A percentile compares a stretch with the other conserved stretches of the same genome.
Evolutionary conservation across 2,113 vertebrate species (phyloP).

Genomic region (Acanthisitta chloris): DNA sequence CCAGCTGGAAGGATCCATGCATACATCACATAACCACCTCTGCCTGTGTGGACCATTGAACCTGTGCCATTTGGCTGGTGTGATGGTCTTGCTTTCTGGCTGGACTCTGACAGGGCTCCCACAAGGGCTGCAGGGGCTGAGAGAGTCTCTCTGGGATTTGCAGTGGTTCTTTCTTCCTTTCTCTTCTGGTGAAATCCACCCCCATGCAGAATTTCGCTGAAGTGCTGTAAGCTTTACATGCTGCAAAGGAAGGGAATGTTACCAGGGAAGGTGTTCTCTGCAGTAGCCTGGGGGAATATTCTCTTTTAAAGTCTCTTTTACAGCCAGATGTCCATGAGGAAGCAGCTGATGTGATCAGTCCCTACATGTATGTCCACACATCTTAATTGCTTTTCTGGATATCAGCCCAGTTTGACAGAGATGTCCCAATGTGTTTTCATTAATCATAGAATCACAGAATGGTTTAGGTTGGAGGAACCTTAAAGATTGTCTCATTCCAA

Average conservation of each 20-base stretch:
- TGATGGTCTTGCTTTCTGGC: not conserved
- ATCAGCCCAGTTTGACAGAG: not conserved
- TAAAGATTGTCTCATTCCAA: not conserved
- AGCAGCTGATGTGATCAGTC: not conserved
- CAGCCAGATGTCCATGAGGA: not conserved
- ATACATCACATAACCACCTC: not conserved
- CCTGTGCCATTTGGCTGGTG: not conserved
- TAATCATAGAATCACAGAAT: not conserved
- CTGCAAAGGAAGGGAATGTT: not conserved
- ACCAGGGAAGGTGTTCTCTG: not conserved
- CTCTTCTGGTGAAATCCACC: not conserved
- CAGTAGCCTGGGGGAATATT: not conserved
- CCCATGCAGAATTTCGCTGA: rapidly evolving
- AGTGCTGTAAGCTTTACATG: rapidly evolving
- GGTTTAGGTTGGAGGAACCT: not conserved
- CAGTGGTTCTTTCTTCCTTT: not conserved
- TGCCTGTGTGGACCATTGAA: not conserved
- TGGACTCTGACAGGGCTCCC: not conserved
- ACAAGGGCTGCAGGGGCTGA: not conserved
- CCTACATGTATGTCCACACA: not conserved
- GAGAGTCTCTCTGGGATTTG: not conserved
- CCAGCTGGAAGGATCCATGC: slow-evolving; percentile 46
- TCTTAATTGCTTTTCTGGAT: not conserved
- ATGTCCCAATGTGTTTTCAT: not conserved
- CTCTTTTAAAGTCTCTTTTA: not conserved